These are phyloP conservation scores for Muschampia plurimacula DNA, from an alignment of 2,888 invertebrate genomes.

Conservation along the genomic window DNA sequence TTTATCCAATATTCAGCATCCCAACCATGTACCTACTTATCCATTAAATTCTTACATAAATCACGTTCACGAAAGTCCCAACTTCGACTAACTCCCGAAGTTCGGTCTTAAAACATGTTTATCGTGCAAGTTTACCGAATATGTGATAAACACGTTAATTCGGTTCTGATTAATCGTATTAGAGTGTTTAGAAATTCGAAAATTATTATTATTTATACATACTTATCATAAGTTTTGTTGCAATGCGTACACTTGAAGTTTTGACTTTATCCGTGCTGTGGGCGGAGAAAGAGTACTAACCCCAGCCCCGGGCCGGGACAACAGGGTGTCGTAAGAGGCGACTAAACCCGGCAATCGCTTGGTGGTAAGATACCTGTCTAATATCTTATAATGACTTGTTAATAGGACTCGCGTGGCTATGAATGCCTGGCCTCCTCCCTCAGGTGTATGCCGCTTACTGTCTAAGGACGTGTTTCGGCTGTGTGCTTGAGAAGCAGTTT, in stretches of 20 bases:
- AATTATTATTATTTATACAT: not conserved
- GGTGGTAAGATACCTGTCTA: no score
- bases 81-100: conserved; percentile 24
- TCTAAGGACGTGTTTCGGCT: no score
- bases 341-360: not conserved
- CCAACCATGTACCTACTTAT: not conserved
- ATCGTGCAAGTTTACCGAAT: conserved; percentile 25
- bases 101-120: conserved; percentile 32
- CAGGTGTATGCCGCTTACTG: no score
- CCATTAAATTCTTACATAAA: conserved; percentile 13
- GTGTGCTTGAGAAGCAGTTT: no score
- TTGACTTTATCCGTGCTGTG: no score
- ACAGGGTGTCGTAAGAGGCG: not conserved
- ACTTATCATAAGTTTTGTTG: no score
- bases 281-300: no score
- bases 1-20: conserved; percentile 8
- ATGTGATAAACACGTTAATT: conserved; percentile 36
- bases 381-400: no score
- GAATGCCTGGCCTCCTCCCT: no score
- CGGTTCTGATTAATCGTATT: conserved; percentile 30
- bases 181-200: not conserved
- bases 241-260: no score
- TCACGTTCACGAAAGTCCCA: conserved; percentile 16
- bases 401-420: no score
- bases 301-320: not conserved